phyloP scores from a whole-genome alignment of 2,888 invertebrate genomes.

The Trichacis sp. region DNA sequence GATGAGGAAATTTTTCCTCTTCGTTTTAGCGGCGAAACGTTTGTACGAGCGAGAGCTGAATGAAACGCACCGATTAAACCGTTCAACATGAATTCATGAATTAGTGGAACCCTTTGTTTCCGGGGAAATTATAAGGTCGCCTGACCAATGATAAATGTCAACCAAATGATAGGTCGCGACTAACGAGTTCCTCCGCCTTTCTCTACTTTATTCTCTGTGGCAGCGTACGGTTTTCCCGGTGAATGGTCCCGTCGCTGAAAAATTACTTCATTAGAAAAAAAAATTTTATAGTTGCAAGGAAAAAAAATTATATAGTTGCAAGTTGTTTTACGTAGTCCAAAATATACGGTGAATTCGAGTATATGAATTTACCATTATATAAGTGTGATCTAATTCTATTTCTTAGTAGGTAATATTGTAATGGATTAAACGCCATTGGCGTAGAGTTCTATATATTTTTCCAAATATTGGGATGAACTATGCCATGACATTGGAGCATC shows the following conservation, averaged over 20 bases:
- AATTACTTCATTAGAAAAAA: slow-evolving; percentile 24
- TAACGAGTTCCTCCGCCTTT: slow-evolving; percentile 37
- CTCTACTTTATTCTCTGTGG: slow-evolving; percentile 27
- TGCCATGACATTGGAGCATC: no score
- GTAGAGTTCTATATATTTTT: no score
- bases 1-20: background rate
- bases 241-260: slow-evolving; percentile 19
- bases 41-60: slow-evolving; percentile 28
- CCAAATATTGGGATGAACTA: no score
- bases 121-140: slow-evolving; percentile 53
- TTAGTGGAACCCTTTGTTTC: slow-evolving; percentile 53
- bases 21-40: slow-evolving; percentile 6
- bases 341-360: no score
- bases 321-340: no score
- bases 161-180: slow-evolving; percentile 38
- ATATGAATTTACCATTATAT: no score
- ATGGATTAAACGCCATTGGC: no score
- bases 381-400: no score
- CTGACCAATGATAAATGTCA: slow-evolving; percentile 42
- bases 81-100: slow-evolving; percentile 51
- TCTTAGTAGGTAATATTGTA: no score
- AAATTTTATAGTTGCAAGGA: background rate
- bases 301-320: no score
- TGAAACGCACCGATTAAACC: slow-evolving; percentile 46
- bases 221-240: slow-evolving; percentile 21